phyloP scores from a whole-genome alignment of 2,113 vertebrate genomes.

The Rhea pennata region DNA sequence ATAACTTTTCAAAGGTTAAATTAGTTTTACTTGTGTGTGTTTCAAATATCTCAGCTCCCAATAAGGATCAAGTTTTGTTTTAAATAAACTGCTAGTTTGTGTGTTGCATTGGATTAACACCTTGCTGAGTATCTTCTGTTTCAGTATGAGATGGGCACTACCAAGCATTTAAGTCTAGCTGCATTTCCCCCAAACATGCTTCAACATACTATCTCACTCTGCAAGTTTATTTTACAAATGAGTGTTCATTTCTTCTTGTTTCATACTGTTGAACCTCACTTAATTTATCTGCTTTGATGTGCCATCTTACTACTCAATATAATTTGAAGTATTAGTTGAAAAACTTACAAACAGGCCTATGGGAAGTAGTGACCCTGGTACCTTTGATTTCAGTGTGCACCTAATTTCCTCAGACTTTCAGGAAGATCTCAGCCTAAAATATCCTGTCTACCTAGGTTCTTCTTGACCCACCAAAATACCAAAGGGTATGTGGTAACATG shows the following conservation, averaged over 20 bases:
- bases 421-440: neutral
- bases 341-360: neutral
- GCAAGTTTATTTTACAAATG: neutral
- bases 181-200: neutral
- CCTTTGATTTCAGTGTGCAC: neutral
- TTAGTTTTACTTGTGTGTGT: conserved; percentile 83
- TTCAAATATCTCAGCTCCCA: conserved; percentile 72
- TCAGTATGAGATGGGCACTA: conserved; percentile 16
- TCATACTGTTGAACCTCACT: neutral
- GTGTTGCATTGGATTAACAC: conserved; percentile 64
- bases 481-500: neutral
- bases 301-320: neutral
- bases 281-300: neutral
- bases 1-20: conserved; percentile 84
- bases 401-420: neutral
- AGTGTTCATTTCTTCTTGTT: neutral
- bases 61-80: conserved; percentile 78
- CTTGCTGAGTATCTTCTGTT: conserved; percentile 23
- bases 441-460: neutral
- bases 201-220: neutral
- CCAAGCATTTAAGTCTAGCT: neutral
- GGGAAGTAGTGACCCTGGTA: neutral
- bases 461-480: neutral
- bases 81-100: conserved; percentile 77
- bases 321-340: neutral